Percentiles rank a stretch among this genome's conserved stretches.
phyloP scores from a whole-genome alignment of 2,113 vertebrate species.

The Pungitius pungitius region DNA sequence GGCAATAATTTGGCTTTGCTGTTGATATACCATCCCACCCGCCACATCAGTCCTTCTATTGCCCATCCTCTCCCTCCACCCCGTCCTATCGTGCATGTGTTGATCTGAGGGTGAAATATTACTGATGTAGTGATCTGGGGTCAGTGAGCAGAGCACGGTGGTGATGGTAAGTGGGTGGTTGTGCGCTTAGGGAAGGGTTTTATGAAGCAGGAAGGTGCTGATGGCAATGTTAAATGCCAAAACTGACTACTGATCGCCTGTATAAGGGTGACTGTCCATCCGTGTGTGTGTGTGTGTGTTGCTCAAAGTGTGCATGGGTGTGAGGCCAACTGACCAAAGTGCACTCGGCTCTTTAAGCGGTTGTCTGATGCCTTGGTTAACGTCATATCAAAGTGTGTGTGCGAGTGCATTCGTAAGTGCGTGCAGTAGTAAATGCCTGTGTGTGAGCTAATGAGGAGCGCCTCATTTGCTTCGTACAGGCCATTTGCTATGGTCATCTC shows the following conservation, averaged over 20 bases:
- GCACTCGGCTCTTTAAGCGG: constrained; percentile 41
- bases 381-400: constrained; percentile 21
- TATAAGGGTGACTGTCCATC: constrained; percentile 52
- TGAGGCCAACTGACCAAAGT: constrained; percentile 37
- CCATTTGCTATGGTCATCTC: constrained; percentile 55
- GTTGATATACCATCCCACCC: constrained; percentile 73
- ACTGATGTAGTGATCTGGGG: constrained; percentile 68
- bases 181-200: constrained; percentile 54
- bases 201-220: constrained; percentile 57
- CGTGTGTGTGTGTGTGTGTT: constrained; percentile 18
- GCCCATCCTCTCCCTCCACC: constrained; percentile 7
- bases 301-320: constrained; percentile 20
- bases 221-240: constrained; percentile 77
- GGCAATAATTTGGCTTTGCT: constrained; percentile 84
- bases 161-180: constrained; percentile 68
- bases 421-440: background rate
- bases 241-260: constrained; percentile 60
- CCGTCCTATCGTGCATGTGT: constrained; percentile 51
- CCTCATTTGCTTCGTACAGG: constrained; percentile 55
- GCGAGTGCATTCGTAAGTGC: constrained; percentile 3
- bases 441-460: constrained; percentile 27
- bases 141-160: constrained; percentile 66
- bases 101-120: constrained; percentile 78
- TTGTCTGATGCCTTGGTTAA: constrained; percentile 31
- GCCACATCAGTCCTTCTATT: constrained; percentile 55